phyloP scores from a whole-genome alignment of 1,140 invertebrate species.

The Lysiphlebus fabarum region DNA sequence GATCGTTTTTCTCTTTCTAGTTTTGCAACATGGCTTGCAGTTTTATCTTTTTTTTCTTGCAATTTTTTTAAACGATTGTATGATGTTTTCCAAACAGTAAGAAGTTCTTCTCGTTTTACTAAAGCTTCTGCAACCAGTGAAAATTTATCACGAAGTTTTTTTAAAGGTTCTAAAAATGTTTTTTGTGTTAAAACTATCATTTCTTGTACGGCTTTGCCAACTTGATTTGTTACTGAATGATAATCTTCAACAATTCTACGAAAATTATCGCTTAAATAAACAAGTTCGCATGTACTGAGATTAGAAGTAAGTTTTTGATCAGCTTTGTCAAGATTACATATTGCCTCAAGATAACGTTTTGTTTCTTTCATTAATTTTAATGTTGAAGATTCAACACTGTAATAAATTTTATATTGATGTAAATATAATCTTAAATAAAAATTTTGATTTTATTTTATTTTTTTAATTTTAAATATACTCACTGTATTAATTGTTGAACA shows the following conservation, averaged over 20 bases:
- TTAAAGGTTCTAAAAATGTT: conserved; percentile 51
- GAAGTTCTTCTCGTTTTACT: conserved; percentile 46
- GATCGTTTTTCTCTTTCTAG: conserved; percentile 44
- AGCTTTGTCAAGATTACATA: conserved; percentile 38
- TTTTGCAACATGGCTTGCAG: conserved; percentile 48
- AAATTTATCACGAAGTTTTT: conserved; percentile 49
- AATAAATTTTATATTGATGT: conserved; percentile 20
- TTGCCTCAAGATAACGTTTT: conserved; percentile 46
- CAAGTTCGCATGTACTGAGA: conserved; percentile 43
- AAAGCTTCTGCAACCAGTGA: conserved; percentile 38
- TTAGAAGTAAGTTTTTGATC: conserved; percentile 48
- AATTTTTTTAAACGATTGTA: conserved; percentile 45
- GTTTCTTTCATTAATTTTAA: conserved; percentile 49
- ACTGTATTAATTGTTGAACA: conserved; percentile 49
- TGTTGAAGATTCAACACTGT: conserved; percentile 46
- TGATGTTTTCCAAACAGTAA: conserved; percentile 40
- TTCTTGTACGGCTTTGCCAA: conserved; percentile 46
- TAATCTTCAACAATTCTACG: conserved; percentile 49
- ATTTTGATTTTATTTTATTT: not conserved
- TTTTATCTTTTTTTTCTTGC: conserved; percentile 49
- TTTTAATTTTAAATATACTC: conserved; percentile 23
- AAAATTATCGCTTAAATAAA: conserved; percentile 45
- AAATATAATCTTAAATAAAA: not conserved
- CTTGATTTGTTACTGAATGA: conserved; percentile 48
- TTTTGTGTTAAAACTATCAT: conserved; percentile 37